Base-by-base conservation (phyloP, 1,140 invertebrate species). In the Drosophila bipectinata region DNA sequence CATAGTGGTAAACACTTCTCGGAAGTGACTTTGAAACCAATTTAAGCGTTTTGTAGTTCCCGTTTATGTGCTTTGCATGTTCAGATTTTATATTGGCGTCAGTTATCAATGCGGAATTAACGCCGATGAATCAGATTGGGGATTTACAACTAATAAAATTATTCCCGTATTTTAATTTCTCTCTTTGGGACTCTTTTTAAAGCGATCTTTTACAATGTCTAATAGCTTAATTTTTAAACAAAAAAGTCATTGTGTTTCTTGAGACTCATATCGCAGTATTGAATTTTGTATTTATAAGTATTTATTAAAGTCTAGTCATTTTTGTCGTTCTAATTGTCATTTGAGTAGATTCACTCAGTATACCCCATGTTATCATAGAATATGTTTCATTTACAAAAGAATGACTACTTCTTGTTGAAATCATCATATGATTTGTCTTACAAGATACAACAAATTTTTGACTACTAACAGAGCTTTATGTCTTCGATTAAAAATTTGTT, bases 1-100 rank as follows among this genome's bases (percentile, higher is more conserved):
- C 55, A 24, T 62, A 21, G 45, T 56, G 72, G 77, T 80, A 80
- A 77, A 79, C 73, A 75, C 52, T 85, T 85, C 81, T 64, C 56
- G 74, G 81, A 85, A 85, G 55, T 66, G 58, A 45, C 63, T 56
- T 74, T 85, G 77, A 76, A 84, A 84, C 72, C 69, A 57, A 77
- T 62, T 63, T 66, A 52, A 49, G 45, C 44, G 12, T n/a, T 76
- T 66, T 64, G 80, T 83, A 72, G 76, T 83, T 83, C 80, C 80
- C 80, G 55, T 55, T 41, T 79, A 76, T 80, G 73, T 85, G 77
- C 55, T 57, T 80, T 14, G 81, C 60, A 85, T 81, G 61, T 47
- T 52, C 49, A 81, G 18, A 49, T 62, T 51, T 44, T 58, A 21
- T 52, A 67, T 79, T 39, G 54, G 49, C 30, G n/a, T 68, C 14